phyloP scores from a whole-genome alignment of 1,140 invertebrate species.

The Aphelinus atriplicis region DNA sequence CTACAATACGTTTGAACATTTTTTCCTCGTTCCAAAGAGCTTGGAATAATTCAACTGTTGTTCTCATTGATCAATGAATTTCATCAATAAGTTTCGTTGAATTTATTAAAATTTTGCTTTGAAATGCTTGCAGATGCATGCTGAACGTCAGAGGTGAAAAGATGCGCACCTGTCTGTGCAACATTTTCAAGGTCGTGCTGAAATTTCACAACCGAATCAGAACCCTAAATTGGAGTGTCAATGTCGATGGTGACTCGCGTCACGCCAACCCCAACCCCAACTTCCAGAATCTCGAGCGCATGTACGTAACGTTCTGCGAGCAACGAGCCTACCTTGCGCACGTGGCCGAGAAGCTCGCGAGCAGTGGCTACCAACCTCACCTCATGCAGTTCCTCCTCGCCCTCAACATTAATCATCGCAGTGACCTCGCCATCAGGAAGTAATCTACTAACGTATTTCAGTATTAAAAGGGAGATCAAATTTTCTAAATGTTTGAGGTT shows the following conservation, averaged over 20 bases:
- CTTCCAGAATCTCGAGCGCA: constrained; percentile 56
- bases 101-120: constrained; percentile 1
- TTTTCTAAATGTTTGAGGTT: too few relatives aligned
- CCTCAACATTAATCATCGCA: constrained; percentile 62
- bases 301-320: constrained; percentile 61
- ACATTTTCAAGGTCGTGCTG: constrained; percentile 75
- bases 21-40: too few relatives aligned
- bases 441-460: neutral
- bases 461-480: too few relatives aligned
- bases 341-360: constrained; percentile 59
- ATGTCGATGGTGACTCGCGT: neutral
- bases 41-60: too few relatives aligned
- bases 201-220: constrained; percentile 73
- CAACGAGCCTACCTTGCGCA: constrained; percentile 58
- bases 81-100: neutral
- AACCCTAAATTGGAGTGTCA: constrained; percentile 52
- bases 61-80: too few relatives aligned
- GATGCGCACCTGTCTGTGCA: constrained; percentile 72
- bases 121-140: constrained; percentile 69
- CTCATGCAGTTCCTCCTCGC: constrained; percentile 62
- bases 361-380: constrained; percentile 62
- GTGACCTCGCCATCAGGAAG: constrained; percentile 52
- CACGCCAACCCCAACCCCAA: constrained; percentile 50
- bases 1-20: too few relatives aligned
- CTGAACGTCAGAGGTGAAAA: constrained; percentile 74